Percentiles rank a stretch among this genome's conserved stretches.
These are phyloP conservation scores for Crotalus horridus DNA, from an alignment of 2,113 vertebrate species.

Conservation along the genomic window DNA sequence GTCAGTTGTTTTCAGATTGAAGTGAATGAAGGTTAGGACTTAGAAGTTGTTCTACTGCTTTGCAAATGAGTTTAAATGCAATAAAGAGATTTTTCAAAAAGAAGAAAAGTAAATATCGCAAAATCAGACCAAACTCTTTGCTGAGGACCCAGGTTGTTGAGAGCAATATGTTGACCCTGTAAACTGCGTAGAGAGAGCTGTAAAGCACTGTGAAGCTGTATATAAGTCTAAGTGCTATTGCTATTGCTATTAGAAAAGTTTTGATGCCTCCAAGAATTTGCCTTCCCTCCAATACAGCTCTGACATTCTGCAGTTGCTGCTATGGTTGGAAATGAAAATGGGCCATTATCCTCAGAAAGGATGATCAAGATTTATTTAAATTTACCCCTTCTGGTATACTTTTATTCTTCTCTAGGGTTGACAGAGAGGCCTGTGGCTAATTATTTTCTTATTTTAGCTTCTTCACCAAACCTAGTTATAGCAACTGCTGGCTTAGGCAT, in stretches of 20 bases:
- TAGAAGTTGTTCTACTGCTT: not conserved
- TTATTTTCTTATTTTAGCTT: not conserved
- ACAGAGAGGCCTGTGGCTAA: not conserved
- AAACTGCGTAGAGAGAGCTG: not conserved
- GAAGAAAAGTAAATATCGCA: not conserved
- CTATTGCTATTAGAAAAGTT: not conserved
- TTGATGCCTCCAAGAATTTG: not conserved
- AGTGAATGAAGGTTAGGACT: not conserved
- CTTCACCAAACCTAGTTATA: not conserved
- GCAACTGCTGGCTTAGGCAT: not conserved
- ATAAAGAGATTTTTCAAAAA: not conserved
- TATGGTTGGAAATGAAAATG: not conserved
- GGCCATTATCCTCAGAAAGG: not conserved
- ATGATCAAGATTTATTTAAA: not conserved
- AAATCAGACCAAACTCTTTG: not conserved
- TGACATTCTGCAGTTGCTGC: not conserved
- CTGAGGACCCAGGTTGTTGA: not conserved
- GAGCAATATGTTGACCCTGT: not conserved
- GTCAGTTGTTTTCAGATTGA: not conserved
- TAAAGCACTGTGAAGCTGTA: not conserved
- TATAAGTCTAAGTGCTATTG: not conserved
- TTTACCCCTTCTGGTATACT: not conserved
- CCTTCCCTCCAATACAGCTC: not conserved
- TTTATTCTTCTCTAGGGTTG: not conserved
- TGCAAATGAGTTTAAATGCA: not conserved